These are phyloP conservation scores for Bos indicus DNA, from an alignment of 2,113 vertebrate genomes.

Conservation along the genomic window DNA sequence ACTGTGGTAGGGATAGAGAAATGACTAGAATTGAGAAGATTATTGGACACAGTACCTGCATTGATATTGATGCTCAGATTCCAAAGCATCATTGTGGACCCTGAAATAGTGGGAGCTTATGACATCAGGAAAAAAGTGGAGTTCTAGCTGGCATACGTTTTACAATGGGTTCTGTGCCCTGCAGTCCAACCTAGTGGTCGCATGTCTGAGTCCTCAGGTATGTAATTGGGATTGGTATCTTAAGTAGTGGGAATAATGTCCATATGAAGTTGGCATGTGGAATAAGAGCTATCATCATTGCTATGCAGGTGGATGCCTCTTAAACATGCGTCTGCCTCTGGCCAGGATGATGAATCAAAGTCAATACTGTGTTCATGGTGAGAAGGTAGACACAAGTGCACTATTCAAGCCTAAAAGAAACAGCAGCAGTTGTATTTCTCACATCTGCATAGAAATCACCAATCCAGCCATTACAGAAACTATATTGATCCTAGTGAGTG, in stretches of 20 bases:
- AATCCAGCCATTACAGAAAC: background rate
- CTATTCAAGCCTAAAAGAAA: background rate
- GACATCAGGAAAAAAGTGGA: background rate
- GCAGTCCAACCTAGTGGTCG: background rate
- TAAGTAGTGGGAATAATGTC: background rate
- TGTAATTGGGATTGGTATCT: background rate
- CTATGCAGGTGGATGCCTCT: background rate
- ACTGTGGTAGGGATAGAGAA: background rate
- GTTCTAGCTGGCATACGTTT: background rate
- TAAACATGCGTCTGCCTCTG: background rate
- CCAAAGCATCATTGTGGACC: background rate
- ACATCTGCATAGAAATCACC: background rate
- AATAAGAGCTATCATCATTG: background rate
- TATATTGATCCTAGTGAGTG: background rate
- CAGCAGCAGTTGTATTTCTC: background rate
- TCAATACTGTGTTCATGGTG: background rate
- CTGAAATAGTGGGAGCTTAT: background rate
- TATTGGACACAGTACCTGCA: background rate
- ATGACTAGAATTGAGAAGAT: background rate
- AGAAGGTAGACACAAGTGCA: background rate
- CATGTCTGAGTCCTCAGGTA: background rate
- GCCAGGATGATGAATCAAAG: background rate
- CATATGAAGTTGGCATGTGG: background rate
- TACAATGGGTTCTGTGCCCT: background rate
- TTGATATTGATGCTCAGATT: background rate